Evolutionary conservation across 1,140 invertebrate species (phyloP).

Genomic region (Delia radicum): DNA sequence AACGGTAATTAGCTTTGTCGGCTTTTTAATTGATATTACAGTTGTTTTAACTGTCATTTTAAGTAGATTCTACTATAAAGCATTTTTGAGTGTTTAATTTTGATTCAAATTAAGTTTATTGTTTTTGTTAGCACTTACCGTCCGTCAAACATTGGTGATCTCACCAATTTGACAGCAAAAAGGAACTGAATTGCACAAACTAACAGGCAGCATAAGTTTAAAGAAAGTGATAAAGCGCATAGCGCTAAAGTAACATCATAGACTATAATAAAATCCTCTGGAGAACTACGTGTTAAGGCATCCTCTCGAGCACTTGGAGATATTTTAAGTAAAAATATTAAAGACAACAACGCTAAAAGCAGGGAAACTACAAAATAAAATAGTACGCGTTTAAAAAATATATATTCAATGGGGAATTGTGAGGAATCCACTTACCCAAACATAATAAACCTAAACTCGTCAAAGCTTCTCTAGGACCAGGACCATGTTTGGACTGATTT

Average conservation of each 20-base stretch:
- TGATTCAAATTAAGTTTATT: too few species aligned
- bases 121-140: slow-evolving; percentile 32
- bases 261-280: slow-evolving; percentile 81
- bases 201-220: slow-evolving; percentile 87
- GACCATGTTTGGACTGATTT: slow-evolving; percentile 43
- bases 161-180: slow-evolving; percentile 87
- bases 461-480: slow-evolving; percentile 67
- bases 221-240: slow-evolving; percentile 80
- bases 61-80: too few species aligned
- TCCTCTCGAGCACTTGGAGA: slow-evolving; percentile 63
- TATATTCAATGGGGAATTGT: too few species aligned
- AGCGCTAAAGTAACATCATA: slow-evolving; percentile 88
- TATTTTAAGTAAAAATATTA: slow-evolving; percentile 84
- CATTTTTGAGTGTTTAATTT: too few species aligned
- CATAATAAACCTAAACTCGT: slow-evolving; percentile 83
- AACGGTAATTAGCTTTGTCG: too few species aligned
- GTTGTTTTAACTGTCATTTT: too few species aligned
- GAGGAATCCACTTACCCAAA: slow-evolving; percentile 55
- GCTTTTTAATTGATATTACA: too few species aligned
- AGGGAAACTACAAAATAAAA: slow-evolving; percentile 64
- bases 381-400: not conserved
- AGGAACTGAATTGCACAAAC: slow-evolving; percentile 93
- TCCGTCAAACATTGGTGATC: slow-evolving; percentile 67
- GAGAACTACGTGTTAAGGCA: slow-evolving; percentile 54
- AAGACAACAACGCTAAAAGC: slow-evolving; percentile 76